Base-by-base conservation (phyloP, 2,888 invertebrate genomes). In the Silvanus unidentatus region DNA sequence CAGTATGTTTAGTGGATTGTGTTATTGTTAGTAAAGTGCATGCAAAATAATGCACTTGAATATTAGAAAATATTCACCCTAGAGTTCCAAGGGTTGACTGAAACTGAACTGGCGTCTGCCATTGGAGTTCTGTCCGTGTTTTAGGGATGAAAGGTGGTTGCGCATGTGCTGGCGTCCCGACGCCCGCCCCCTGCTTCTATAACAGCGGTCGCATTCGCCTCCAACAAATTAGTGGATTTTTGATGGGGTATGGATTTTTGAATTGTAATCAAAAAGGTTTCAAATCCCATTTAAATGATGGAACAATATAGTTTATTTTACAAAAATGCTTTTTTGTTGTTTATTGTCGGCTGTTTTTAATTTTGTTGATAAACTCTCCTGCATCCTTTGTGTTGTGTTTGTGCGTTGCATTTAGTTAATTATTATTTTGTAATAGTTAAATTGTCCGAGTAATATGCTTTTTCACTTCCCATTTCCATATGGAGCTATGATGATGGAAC, bases 241-340 rank as follows among this genome's bases (percentile, higher is more conserved):
- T 69, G 70, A 69, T 67, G 69, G 69, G 60, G 65, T 70, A 70
- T 70, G 64, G 70, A 70, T 70, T 70, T 70, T 69, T 69, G 68
- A 69, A 70, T 68, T 68, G 68, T 66, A 66, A 64, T 66, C 64
- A 57, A 59, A 62, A 64, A 55, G 50, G 55, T 32, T 32, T n/a
- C 12, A 32, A 32, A 32, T 32, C 32, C 12, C 32, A 5, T 32
- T 32, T 32, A 32, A 32, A 32, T 32, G 32, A 32, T 32, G 32
- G 12, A 32, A 32, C 32, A 32, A 32, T 32, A 32, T n/a, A 12
- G 32, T 22, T n/a, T 22, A 22, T 22, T 22, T 22, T 22, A 22
- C 22, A 22, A 22, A 22, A 22, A 22, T 8, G 22, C 22, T 22
- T 22, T 22, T 22, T 22, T 22, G 3, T 22, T 22, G 22, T 22